These are phyloP conservation scores for Amblyopsis hoosieri DNA, from an alignment of 2,797 vertebrate species.

Conservation along the genomic window DNA sequence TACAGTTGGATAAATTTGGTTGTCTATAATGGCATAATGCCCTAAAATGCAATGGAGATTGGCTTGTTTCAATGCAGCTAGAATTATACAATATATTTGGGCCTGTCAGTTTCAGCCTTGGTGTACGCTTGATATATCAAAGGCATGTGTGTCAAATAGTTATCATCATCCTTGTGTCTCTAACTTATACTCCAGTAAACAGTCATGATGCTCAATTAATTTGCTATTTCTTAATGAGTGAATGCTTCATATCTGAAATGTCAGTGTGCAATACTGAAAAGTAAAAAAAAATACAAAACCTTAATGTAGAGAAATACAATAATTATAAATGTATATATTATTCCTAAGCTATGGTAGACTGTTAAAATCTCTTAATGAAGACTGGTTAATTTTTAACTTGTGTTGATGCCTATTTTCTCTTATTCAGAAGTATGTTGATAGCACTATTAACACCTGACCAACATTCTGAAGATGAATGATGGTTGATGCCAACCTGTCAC, in stretches of 20 bases:
- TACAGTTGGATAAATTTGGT: constrained; percentile 7
- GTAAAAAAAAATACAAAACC: constrained; percentile 38
- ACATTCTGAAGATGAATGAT: too few species aligned
- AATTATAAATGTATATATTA: constrained; percentile 64
- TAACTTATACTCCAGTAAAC: constrained; percentile 14
- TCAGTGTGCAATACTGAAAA: constrained; percentile 72
- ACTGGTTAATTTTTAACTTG: constrained; percentile 61
- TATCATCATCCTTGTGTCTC: constrained; percentile 16
- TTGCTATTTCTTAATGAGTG: constrained; percentile 44
- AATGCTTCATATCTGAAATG: constrained; percentile 54
- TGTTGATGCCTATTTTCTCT: constrained; percentile 58
- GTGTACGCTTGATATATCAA: constrained; percentile 32
- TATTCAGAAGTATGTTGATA: constrained; percentile 64
- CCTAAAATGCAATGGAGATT: constrained; percentile 22
- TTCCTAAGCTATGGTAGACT: constrained; percentile 62
- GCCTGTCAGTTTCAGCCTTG: not conserved
- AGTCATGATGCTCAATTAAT: constrained; percentile 30
- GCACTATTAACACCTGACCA: constrained; percentile 48
- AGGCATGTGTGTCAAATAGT: constrained; percentile 24
- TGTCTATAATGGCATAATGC: constrained; percentile 8
- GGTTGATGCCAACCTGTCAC: constrained; percentile 48
- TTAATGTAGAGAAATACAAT: constrained; percentile 54
- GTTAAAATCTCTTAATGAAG: constrained; percentile 71
- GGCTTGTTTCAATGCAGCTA: constrained; percentile 4
- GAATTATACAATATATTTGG: constrained; percentile 6